Conservation (phyloP, 2,888 invertebrate species). For the Heteropelma amictum region DNA sequence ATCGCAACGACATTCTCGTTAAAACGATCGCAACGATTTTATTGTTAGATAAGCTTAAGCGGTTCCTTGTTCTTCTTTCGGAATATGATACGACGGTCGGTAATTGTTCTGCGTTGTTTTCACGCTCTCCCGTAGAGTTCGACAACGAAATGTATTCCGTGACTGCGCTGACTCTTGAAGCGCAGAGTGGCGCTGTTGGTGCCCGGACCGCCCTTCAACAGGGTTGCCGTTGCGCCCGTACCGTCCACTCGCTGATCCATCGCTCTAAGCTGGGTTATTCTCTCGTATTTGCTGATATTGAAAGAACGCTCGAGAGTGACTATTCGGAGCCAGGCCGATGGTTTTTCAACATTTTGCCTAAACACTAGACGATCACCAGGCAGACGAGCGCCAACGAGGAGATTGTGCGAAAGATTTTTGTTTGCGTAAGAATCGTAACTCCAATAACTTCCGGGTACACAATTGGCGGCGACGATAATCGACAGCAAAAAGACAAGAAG, state of each 20-base stretch:
- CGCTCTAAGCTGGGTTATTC: slow-evolving; percentile 72
- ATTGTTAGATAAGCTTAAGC: not conserved
- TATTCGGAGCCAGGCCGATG: slow-evolving; percentile 62
- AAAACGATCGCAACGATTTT: too few relatives aligned
- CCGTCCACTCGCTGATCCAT: slow-evolving; percentile 75
- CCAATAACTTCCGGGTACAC: not conserved
- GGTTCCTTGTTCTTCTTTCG: not conserved
- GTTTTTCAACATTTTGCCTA: slow-evolving; percentile 60
- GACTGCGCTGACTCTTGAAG: slow-evolving; percentile 77
- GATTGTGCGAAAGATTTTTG: slow-evolving; percentile 34
- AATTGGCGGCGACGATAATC: not conserved
- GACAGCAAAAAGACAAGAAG: not conserved
- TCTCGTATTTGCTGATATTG: slow-evolving; percentile 56
- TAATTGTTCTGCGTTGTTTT: too few relatives aligned
- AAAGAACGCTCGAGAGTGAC: slow-evolving; percentile 62
- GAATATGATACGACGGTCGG: too few relatives aligned
- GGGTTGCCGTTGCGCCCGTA: slow-evolving; percentile 74
- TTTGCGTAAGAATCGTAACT: not conserved
- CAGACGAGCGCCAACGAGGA: slow-evolving; percentile 48
- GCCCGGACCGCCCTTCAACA: slow-evolving; percentile 74
- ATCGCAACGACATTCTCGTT: too few relatives aligned
- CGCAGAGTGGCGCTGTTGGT: slow-evolving; percentile 68
- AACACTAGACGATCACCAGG: slow-evolving; percentile 43
- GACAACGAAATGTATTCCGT: slow-evolving; percentile 71
- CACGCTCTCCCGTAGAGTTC: not conserved